Base-by-base conservation (phyloP, 2,113 vertebrate species). In the Datnioides undecimradiatus region DNA sequence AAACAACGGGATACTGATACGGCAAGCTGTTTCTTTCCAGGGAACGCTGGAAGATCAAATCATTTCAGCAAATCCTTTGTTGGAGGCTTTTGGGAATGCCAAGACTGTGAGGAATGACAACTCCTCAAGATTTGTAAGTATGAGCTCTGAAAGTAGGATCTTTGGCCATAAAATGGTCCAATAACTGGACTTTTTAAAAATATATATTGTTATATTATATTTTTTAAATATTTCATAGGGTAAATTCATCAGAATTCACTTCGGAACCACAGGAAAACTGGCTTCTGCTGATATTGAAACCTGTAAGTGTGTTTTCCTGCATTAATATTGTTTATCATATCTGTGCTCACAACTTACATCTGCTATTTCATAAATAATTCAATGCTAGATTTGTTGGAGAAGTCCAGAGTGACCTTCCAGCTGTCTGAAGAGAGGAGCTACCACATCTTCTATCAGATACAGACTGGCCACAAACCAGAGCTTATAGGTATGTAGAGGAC, bases 211-310 rank as follows among this genome's bases (percentile, higher is more conserved):
- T n/a, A n/a, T n/a, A n/a, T n/a, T n/a, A n/a, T n/a, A n/a, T n/a
- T n/a, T n/a, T n/a, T n/a, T n/a, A n/a, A n/a, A 46, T 52, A 0
- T 66, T 63, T 64, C 8, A 2, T 6, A 92, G 93, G 92, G 92
- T 52, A 93, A 94, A 92, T 93, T 94, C 80, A 94, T 93, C 80
- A 33, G 89, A 82, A 92, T 94, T 76, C 93, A 94, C 80, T 94
- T 94, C 5, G 90, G 89, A 58, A 87, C 89, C 2, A 59, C 92
- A 57, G 93, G 93, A 62, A 94, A 94, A 82, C 88, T 94, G 83
- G 9, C 93, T 52, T 92, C 91, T 2, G 91, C 92, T 64, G 93
- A 94, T 78, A 91, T 92, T 74, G 93, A 94, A 79, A 94, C 89
- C 0, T 94, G 91, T 93, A 71, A 81, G 93, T 91, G 46, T 16